Evolutionary conservation across 2,888 invertebrate genomes (phyloP).

Genomic region (Pyrochroa serraticornis): DNA sequence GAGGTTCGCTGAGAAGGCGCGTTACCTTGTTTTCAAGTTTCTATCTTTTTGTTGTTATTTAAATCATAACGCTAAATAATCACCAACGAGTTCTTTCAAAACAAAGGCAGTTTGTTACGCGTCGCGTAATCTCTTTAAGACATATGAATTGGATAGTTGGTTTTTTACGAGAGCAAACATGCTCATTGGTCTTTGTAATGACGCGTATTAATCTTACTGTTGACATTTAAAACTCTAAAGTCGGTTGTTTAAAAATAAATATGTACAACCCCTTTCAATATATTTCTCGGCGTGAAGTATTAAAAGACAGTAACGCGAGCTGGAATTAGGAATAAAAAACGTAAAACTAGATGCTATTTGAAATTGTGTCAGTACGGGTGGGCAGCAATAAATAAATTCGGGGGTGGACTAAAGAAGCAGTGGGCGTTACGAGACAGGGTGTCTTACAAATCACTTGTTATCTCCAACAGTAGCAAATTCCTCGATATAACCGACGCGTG

Average conservation of each 20-base stretch:
- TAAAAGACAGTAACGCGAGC: constrained; percentile 26
- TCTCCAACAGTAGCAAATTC: constrained; percentile 22
- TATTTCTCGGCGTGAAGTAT: constrained; percentile 31
- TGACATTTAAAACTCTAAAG: constrained; percentile 31
- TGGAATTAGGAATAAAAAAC: constrained; percentile 11
- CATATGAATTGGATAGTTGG: constrained; percentile 39
- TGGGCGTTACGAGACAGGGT: constrained; percentile 4
- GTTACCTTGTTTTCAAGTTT: too few species aligned
- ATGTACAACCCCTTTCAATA: constrained; percentile 36
- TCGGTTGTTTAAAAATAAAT: constrained; percentile 39
- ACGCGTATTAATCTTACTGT: constrained; percentile 39
- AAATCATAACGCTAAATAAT: constrained; percentile 9
- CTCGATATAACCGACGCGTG: constrained; percentile 12
- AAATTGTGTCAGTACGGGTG: constrained; percentile 20
- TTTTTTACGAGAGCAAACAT: constrained; percentile 37
- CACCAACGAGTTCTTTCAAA: constrained; percentile 15
- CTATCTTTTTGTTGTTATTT: not conserved
- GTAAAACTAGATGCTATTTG: constrained; percentile 3
- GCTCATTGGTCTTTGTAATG: constrained; percentile 40
- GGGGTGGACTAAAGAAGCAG: constrained; percentile 2
- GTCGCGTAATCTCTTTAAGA: constrained; percentile 34
- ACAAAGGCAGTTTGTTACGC: constrained; percentile 38
- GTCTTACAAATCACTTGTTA: constrained; percentile 28
- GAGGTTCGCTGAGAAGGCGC: not conserved
- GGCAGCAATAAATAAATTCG: constrained; percentile 20